Percentiles rank a stretch among this genome's conserved stretches.
phyloP scores from a whole-genome alignment of 2,888 invertebrate genomes.

The Stenolophus ochropezus region DNA sequence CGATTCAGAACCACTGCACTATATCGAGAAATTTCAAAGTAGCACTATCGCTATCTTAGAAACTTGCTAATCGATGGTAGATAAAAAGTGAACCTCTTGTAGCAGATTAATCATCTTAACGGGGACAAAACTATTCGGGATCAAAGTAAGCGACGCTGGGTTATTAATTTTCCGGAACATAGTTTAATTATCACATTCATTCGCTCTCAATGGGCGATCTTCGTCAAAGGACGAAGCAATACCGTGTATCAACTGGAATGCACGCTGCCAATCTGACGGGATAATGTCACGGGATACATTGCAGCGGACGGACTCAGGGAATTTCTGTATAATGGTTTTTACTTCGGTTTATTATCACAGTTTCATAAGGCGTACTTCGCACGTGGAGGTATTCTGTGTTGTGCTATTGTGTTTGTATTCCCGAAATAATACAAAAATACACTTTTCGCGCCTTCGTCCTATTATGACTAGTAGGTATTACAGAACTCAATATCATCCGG shows the following conservation, averaged over 20 bases:
- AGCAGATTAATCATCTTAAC: not conserved
- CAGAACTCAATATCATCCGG: too few relatives aligned
- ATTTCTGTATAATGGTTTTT: not conserved
- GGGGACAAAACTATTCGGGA: not conserved
- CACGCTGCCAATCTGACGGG: slow-evolving; percentile 17
- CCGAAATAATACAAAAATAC: too few relatives aligned
- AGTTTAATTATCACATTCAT: slow-evolving; percentile 39
- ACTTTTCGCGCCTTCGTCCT: too few relatives aligned
- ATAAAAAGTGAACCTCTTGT: not conserved
- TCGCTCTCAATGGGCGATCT: slow-evolving; percentile 8
- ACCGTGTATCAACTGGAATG: not conserved
- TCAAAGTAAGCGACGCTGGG: not conserved
- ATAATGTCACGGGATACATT: not conserved
- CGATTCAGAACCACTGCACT: too few relatives aligned
- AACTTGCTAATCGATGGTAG: not conserved
- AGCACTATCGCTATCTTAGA: not conserved
- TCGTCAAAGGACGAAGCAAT: not conserved
- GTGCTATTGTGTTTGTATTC: too few relatives aligned
- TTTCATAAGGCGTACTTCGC: too few relatives aligned
- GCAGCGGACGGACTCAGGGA: not conserved
- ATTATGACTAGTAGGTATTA: too few relatives aligned
- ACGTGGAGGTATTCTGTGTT: too few relatives aligned
- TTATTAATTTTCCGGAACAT: slow-evolving; percentile 21
- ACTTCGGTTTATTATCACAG: too few relatives aligned
- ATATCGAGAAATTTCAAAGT: too few relatives aligned